Percentiles rank a stretch among this genome's conserved stretches.
Conservation (phyloP, 2,888 invertebrate species). For the Hypercompe scribonia region DNA sequence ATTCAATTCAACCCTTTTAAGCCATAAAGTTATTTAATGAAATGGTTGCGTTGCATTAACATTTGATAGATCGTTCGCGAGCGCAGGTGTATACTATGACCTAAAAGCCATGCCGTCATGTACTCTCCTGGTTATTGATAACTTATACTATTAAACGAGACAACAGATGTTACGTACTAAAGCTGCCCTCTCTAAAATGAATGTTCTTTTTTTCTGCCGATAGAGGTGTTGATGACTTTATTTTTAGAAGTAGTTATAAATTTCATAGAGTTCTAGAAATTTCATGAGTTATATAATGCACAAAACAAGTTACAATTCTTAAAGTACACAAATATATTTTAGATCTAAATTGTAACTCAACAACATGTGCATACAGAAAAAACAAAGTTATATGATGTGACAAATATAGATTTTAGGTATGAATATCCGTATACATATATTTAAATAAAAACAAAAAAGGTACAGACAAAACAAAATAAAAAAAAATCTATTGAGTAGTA, state of each 20-base stretch:
- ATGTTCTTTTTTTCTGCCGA: background rate
- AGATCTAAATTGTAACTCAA: too few relatives aligned
- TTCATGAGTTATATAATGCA: too few relatives aligned
- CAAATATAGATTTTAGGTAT: too few relatives aligned
- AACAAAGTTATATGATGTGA: too few relatives aligned
- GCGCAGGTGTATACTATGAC: constrained; percentile 43
- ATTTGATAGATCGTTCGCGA: constrained; percentile 28
- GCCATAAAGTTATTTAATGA: constrained; percentile 19
- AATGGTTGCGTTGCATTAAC: constrained; percentile 17
- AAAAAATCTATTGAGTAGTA: too few relatives aligned
- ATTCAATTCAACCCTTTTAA: constrained; percentile 17
- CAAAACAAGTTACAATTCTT: too few relatives aligned
- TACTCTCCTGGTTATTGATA: constrained; percentile 10
- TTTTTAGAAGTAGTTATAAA: background rate
- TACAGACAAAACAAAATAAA: too few relatives aligned
- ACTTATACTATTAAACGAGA: constrained; percentile 2
- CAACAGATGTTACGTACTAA: background rate
- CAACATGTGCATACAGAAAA: too few relatives aligned
- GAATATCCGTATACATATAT: too few relatives aligned
- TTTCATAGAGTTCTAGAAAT: background rate
- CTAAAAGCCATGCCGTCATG: constrained; percentile 30
- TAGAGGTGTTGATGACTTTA: background rate
- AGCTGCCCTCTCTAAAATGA: background rate
- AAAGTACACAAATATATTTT: too few relatives aligned
- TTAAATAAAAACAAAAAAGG: too few relatives aligned